Evolutionary conservation across 64 coral and sea anemone species (phyloP), one percentile per base, ranked within the genome.

Genomic region (Porites australiensis): DNA sequence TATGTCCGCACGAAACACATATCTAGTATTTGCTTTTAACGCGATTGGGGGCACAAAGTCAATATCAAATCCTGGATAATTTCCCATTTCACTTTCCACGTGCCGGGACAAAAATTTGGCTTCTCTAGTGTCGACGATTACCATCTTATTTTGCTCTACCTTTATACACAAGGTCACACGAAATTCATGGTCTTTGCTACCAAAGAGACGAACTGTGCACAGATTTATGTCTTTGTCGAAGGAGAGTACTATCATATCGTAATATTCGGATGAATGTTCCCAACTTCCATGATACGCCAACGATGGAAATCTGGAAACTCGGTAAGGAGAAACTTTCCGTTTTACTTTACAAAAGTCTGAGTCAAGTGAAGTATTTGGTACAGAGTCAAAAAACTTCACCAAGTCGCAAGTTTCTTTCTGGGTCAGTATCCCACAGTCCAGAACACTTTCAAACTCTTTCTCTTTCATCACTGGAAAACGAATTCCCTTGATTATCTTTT

Each of bases 61-160:
- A 53, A 86, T 59, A 18, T 92, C 82, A 19, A 86, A 85, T 8
- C 83, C 91, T 79, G 87, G 52, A 64, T 79, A 93, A 14, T 13
- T 55, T 15, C 70, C 54, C n/a, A 9, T 70, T 16, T 68, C 50
- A 55, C 64, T 77, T 15, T 37, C 13, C 74, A 82, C 72, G 70
- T 61, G 87, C 21, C 11, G 77, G 55, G 60, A 87, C 15, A 53
- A 93, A 14, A 64, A 46, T 20, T 79, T 60, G 87, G 64, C 79
- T 7, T 13, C 7, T 64, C 54, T 74, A 8, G 86, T 37, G 43
- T 19, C 23, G 12, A 37, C 27, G 27, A 37, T 37, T 37, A 37
- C 27, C 27, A 37, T 37, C 27, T 37, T 37, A 37, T 3, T 37
- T 21, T 80, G 84, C 4, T 55, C 53, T 7, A 55, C 53, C 53